phyloP scores from a whole-genome alignment of 2,888 invertebrate genomes.

The Drosophila nigritarsus region DNA sequence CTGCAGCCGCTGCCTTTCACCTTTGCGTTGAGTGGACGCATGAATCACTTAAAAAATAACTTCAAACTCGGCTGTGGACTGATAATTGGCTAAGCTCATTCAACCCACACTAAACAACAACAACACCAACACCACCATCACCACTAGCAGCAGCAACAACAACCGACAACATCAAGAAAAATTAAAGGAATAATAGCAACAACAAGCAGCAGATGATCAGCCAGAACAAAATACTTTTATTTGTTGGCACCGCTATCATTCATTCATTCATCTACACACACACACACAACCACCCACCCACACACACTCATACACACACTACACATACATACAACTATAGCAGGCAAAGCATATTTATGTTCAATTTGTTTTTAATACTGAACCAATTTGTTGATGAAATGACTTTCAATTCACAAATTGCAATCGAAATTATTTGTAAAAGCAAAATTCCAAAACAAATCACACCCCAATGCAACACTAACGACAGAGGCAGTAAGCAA shows the following conservation, averaged over 20 bases:
- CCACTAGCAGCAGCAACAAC: slow-evolving; percentile 3
- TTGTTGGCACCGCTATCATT: slow-evolving; percentile 4
- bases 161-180: slow-evolving; percentile 7
- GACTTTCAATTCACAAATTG: slow-evolving; percentile 26
- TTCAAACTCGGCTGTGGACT: slow-evolving; percentile 97
- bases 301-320: slow-evolving; percentile 15
- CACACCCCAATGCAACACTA: slow-evolving; percentile 1
- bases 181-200: background rate
- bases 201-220: slow-evolving; percentile 2
- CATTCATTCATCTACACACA: slow-evolving; percentile 11
- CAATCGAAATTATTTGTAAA: slow-evolving; percentile 23
- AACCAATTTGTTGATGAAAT: slow-evolving; percentile 18
- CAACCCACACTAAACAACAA: background rate
- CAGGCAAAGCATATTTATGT: slow-evolving; percentile 41
- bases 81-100: slow-evolving; percentile 91
- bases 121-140: background rate
- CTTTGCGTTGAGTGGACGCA: slow-evolving; percentile 95
- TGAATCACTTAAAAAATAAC: slow-evolving; percentile 96
- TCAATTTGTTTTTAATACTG: slow-evolving; percentile 48
- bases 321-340: slow-evolving; percentile 33
- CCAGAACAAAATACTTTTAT: slow-evolving; percentile 11
- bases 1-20: slow-evolving; percentile 96
- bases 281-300: slow-evolving; percentile 2
- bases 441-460: slow-evolving; percentile 44
- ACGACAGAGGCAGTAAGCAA: slow-evolving; percentile 27